Evolutionary conservation across 1,140 invertebrate species (phyloP), one percentile per base, ranked within the genome.

Genomic region (Halesus radiatus): DNA sequence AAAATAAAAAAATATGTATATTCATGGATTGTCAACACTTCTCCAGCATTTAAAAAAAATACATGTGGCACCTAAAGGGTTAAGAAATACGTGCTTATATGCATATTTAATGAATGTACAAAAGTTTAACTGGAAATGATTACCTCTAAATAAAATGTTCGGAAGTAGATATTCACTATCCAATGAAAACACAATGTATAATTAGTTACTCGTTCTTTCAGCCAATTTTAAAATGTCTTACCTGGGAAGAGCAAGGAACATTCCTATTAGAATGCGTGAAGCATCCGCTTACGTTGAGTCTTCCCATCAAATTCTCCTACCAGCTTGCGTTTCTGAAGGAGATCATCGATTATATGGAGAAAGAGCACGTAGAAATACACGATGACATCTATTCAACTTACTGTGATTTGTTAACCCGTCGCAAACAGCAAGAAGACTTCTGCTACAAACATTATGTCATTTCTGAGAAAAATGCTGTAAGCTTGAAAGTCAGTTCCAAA

Each of bases 401-500:
- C 80, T 88, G 88, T 58, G 83, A 85, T 64, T 91, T 74, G 22
- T 56, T 74, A 23, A n/a, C 18, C 3, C 13, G 3, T n/a, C 56
- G 22, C 13, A 56, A 76, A 29, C 83, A 85, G 50, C 81, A 84
- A 20, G 52, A 83, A 53, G 80, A 84, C 8, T 54, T 73, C 62
- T 87, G 87, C 85, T 91, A 88, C 85, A 88, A 89, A 70, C 91
- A 92, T 84, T 92, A 90, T 84, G 45, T 86, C 76, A 78, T 90
- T 26, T 83, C 85, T 73, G 68, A 85, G 60, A 37, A 84, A 29
- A 76, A 76, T 32, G 78, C 73, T 45, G 84, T 92, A 50, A 90
- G 85, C 32, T 85, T 92, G 53, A 85, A 88, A 78, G 91, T 92
- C 84, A 91, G 88, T 83, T 87, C 85, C 56, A 89, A 87, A 81